These are phyloP conservation scores for Pterostichus niger DNA, from an alignment of 2,888 invertebrate genomes.

Conservation along the genomic window DNA sequence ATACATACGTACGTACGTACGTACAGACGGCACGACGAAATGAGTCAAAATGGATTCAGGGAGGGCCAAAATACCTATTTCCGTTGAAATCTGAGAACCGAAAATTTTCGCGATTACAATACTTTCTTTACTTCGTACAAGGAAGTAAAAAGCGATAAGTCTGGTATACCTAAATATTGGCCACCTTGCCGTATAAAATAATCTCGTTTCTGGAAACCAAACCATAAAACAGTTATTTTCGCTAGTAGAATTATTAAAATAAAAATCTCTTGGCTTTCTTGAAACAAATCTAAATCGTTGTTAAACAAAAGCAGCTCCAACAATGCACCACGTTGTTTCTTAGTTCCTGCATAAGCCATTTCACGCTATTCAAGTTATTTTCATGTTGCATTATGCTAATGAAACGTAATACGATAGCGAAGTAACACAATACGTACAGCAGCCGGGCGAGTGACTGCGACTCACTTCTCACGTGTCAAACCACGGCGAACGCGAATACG, in stretches of 20 bases:
- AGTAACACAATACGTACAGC: conserved; percentile 21
- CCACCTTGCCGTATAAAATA: too few relatives aligned
- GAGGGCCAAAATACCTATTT: too few relatives aligned
- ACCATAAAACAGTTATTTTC: too few relatives aligned
- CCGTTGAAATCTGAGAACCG: too few relatives aligned
- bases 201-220: too few relatives aligned
- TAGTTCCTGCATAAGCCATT: conserved; percentile 1
- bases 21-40: too few relatives aligned
- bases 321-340: not conserved
- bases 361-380: conserved; percentile 13
- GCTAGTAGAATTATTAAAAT: not conserved
- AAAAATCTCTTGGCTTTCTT: not conserved
- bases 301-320: not conserved
- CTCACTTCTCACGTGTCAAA: conserved; percentile 58
- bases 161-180: too few relatives aligned
- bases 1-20: too few relatives aligned
- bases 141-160: too few relatives aligned
- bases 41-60: too few relatives aligned
- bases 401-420: conserved; percentile 45
- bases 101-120: too few relatives aligned
- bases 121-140: too few relatives aligned
- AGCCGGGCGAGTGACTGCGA: conserved; percentile 5
- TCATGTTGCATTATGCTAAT: conserved; percentile 40
- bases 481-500: not conserved
- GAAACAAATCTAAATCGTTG: conserved; percentile 1